A percentile compares a stretch with the other conserved stretches of the same genome.
Conservation (phyloP, 2,888 invertebrate genomes). For the Holacanthella duospinosa region DNA sequence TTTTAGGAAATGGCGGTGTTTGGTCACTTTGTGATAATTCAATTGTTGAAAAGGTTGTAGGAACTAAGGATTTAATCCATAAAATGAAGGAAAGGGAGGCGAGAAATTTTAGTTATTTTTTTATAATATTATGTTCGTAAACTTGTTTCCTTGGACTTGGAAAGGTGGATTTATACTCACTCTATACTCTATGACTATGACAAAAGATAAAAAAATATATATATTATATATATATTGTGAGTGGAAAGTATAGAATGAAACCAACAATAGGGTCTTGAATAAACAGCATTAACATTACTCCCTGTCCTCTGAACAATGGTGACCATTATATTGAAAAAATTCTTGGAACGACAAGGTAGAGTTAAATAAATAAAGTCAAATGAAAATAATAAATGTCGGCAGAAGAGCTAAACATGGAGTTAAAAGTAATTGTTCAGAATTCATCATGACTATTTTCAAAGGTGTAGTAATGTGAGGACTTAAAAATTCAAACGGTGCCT, state of each 20-base stretch:
- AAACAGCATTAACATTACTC: background rate
- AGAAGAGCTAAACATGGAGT: background rate
- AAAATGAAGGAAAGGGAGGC: background rate
- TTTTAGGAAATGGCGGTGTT: background rate
- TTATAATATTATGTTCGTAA: background rate
- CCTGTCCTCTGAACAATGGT: conserved; percentile 1
- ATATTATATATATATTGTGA: too few species aligned
- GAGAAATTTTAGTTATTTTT: background rate
- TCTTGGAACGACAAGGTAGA: background rate
- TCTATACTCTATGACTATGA: too few species aligned
- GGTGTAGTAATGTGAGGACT: background rate
- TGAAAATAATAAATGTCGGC: background rate
- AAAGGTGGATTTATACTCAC: background rate
- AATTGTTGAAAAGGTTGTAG: background rate
- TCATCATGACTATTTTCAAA: background rate
- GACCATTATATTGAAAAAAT: background rate
- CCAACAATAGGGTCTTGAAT: background rate
- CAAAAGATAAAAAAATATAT: too few species aligned
- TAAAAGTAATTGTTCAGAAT: background rate
- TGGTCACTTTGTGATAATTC: background rate
- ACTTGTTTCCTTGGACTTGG: background rate
- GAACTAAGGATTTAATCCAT: background rate
- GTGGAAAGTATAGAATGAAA: background rate
- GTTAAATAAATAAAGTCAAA: background rate
- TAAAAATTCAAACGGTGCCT: background rate